Percentiles rank a stretch among this genome's conserved stretches.
phyloP scores from a whole-genome alignment of 92 coral and sea anemone genomes.

The Epizoanthus fatuus region DNA sequence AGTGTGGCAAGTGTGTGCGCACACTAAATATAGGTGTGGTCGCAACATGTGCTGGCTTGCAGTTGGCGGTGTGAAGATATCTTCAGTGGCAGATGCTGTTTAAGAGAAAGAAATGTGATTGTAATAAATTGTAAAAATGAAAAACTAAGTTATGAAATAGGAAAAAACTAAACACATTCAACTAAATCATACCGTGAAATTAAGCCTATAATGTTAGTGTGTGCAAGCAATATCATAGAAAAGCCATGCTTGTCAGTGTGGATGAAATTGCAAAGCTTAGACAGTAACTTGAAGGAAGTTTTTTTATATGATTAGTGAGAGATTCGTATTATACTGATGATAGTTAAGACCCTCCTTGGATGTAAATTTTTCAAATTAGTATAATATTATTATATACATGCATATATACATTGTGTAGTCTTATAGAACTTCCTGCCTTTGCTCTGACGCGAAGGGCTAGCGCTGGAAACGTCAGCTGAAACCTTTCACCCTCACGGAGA shows the following conservation, averaged over 20 bases:
- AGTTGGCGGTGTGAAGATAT: constrained; percentile 4
- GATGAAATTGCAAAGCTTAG: no score
- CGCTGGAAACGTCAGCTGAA: no score
- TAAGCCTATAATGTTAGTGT: no score
- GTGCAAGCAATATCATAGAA: no score
- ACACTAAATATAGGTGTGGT: neutral
- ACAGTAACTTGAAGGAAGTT: no score
- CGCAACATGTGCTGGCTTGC: neutral
- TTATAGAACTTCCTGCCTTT: no score
- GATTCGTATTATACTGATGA: neutral
- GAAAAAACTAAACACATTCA: neutral
- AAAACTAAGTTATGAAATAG: constrained; percentile 5
- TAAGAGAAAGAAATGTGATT: neutral
- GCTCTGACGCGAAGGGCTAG: no score
- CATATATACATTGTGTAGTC: no score
- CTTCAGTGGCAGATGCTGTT: neutral
- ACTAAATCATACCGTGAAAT: constrained; percentile 15
- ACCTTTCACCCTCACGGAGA: no score
- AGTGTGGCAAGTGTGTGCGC: neutral
- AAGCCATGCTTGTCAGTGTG: no score
- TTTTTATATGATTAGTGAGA: no score
- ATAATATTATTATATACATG: neutral
- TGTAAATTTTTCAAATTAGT: neutral
- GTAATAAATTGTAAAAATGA: constrained; percentile 39
- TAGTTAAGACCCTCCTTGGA: no score